Evolutionary conservation across 2,113 vertebrate species (phyloP).

Genomic region (Hypocryptadius cinnamomeus): DNA sequence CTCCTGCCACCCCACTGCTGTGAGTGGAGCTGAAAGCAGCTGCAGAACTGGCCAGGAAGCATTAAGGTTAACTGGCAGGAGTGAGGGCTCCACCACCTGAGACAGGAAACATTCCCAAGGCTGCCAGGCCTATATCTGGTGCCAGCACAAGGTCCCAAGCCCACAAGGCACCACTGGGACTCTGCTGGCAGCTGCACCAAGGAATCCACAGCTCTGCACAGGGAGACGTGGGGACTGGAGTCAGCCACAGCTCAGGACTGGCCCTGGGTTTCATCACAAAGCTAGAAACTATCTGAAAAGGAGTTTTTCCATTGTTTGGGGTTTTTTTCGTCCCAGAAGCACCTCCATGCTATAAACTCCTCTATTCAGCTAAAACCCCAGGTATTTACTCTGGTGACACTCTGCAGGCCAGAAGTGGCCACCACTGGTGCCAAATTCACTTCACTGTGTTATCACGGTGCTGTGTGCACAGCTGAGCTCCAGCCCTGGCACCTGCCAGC

Average conservation of each 20-base stretch:
- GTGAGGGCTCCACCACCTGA: not conserved
- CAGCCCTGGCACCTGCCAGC: not conserved
- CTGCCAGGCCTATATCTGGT: not conserved
- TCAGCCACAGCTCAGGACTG: not conserved
- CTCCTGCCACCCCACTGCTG: not conserved
- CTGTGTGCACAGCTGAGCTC: not conserved
- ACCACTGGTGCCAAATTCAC: rapidly evolving
- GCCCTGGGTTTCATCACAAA: not conserved
- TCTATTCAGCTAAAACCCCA: not conserved
- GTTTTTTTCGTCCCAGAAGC: rapidly evolving
- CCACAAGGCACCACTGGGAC: rapidly evolving
- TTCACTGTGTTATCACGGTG: rapidly evolving
- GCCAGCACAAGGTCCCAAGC: not conserved
- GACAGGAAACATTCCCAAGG: not conserved
- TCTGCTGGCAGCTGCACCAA: not conserved
- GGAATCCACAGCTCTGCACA: not conserved
- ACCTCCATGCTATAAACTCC: not conserved
- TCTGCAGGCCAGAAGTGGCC: rapidly evolving
- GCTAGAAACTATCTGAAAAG: not conserved
- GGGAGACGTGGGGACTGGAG: rapidly evolving
- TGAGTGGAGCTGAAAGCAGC: not conserved
- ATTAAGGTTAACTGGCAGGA: not conserved
- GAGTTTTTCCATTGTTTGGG: not conserved
- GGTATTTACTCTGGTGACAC: not conserved
- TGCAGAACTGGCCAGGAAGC: not conserved